Evolutionary conservation across 2,113 vertebrate species (phyloP), one percentile per base, ranked within the genome.

Genomic region (Rhinoderma darwinii): DNA sequence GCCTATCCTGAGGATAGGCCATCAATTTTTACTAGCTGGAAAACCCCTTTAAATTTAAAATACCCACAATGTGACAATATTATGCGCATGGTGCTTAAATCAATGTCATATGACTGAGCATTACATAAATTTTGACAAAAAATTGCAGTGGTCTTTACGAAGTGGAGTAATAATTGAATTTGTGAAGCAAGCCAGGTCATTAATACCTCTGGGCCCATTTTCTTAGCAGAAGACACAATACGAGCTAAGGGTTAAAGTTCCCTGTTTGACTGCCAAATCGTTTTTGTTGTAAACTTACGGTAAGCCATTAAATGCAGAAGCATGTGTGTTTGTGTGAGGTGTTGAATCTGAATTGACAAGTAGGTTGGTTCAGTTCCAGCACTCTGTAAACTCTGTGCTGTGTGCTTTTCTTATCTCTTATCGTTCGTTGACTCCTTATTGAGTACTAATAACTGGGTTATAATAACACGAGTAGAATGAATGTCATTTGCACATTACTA

Each of bases 261-360:
- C 68, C 37, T 73, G 82, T 74, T 84, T 84, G 66, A 72, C 66
- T 51, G 66, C 70, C 83, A 74, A 76, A 75, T 75, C 37, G 22
- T 56, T 41, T 84, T 61, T 84, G 72, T 84, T 61, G 83, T 84
- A 84, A 84, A 73, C 83, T 75, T 75, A 84, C 83, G 72, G 72
- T 74, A 74, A 84, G 51, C 83, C 72, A 75, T 84, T 84, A 84
- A 84, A 84, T 51, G 20, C 79, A 43, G 32, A 80, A 56, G 50
- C 50, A 79, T 82, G 51, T 82, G 76, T 56, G 50, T 37, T 70
- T 82, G 51, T 82, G 76, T 56, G 76, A 75, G 68, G 50, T 82
- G 78, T 87, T 50, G 50, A 59, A 75, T 54, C 82, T 59, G 68
- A 80, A 82, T 82, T 82, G 79, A 74, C 78, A 56, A 44, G 61